phyloP scores from a whole-genome alignment of 1,140 invertebrate species.

The Rhagoletis pomonella region DNA sequence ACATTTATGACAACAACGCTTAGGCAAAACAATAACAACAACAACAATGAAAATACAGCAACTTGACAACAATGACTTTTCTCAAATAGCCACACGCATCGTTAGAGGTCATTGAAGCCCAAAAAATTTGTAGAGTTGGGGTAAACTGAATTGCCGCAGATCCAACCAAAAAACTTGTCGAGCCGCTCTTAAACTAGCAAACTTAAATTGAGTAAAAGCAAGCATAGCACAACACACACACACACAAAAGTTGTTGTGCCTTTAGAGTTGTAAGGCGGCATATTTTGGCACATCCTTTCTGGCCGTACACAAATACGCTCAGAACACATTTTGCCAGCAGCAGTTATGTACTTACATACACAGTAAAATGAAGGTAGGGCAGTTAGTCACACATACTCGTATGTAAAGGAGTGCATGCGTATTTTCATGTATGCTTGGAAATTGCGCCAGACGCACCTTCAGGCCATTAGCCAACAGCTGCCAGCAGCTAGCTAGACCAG shows the following conservation, averaged over 20 bases:
- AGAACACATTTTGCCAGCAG: background rate
- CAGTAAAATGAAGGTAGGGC: no score
- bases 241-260: background rate
- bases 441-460: conserved; percentile 14
- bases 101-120: conserved; percentile 26
- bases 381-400: no score
- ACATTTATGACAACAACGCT: background rate
- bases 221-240: background rate
- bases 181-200: background rate
- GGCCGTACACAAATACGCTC: background rate
- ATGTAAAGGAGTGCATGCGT: background rate
- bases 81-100: conserved; percentile 9
- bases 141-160: background rate
- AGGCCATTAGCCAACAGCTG: conserved; percentile 11
- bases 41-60: background rate
- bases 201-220: background rate
- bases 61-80: background rate
- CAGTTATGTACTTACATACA: background rate
- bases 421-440: background rate
- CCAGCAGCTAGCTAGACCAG: background rate
- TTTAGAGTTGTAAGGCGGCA: background rate
- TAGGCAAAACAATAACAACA: background rate
- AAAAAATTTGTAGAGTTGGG: background rate
- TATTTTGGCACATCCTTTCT: background rate
- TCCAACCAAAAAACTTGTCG: conserved; percentile 4